Evolutionary conservation across 2,888 invertebrate genomes (phyloP), one percentile per base, ranked within the genome.

Genomic region (Azorinus chamasolen): DNA sequence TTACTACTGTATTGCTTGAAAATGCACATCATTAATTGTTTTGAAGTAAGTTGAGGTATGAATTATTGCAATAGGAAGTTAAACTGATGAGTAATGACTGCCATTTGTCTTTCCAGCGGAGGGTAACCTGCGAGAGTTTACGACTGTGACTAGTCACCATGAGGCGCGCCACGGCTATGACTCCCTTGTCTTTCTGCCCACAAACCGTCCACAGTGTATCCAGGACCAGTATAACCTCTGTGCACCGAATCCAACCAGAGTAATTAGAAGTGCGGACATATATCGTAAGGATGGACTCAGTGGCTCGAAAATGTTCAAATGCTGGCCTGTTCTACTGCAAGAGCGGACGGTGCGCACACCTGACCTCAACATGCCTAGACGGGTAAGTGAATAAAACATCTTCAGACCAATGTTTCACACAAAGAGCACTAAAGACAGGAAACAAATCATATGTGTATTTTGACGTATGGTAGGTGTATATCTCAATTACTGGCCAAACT

Each of bases 71-170:
- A 10, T 32, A 32, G 4, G 32, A 6, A 32, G 10, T 10, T n/a
- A n/a, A 32, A 6, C 32, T 32, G 32, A 32, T 32, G 32, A 32
- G 32, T 32, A 32, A 32, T 32, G 5, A 6, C 32, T 10, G 5
- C 10, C 10, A 32, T 32, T 32, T 32, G 10, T 65, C 16, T 65
- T 96, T 95, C 61, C 95, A 97, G 97, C 97, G 93, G 97, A 97
- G 94, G 96, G 97, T 92, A 97, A 97, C 95, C 96, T 98, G 94
- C 96, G 96, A 91, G 95, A 96, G 93, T 97, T 97, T 95, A 96
- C 97, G 87, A 70, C 82, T 4, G 64, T 86, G n/a, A 65, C 79
- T 10, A 83, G 88, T 54, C 90, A 90, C 94, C 97, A 95, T 94
- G 95, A 95, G 92, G 95, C 96, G 87, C 94, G 95, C 90, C 95